Percentiles rank a stretch among this genome's conserved stretches.
Evolutionary conservation across 2,113 vertebrate genomes (phyloP).

Genomic region (Phoenicopterus ruber): DNA sequence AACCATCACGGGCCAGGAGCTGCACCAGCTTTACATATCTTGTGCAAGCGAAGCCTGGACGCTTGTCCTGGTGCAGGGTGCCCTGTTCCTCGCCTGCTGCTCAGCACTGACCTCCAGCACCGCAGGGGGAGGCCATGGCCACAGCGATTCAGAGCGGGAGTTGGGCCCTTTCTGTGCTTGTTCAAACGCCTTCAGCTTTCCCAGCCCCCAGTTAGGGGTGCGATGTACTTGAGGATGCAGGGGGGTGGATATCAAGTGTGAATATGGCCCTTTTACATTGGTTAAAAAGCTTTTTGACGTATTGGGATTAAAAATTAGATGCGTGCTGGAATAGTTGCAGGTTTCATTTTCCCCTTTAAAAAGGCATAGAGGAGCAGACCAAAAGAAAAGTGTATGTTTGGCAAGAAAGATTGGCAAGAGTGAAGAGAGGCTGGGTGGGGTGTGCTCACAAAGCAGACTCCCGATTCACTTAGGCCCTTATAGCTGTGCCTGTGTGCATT

Average conservation of each 20-base stretch:
- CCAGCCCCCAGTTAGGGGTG: background rate
- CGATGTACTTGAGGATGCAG: background rate
- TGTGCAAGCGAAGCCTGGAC: no score
- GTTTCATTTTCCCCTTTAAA: background rate
- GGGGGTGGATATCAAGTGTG: background rate
- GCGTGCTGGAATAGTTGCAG: background rate
- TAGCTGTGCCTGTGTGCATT: background rate
- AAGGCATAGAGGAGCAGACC: background rate
- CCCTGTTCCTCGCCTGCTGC: background rate
- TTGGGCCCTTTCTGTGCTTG: background rate
- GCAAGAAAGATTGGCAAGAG: background rate
- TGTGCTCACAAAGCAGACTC: background rate
- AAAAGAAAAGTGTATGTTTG: background rate
- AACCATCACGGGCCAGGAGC: background rate
- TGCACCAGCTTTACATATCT: rapidly evolving
- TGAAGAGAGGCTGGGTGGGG: background rate
- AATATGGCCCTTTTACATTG: rapidly evolving
- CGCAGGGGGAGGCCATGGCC: rapidly evolving
- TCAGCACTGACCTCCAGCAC: background rate
- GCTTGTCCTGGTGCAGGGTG: background rate
- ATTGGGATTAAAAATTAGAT: background rate
- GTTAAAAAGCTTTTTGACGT: background rate
- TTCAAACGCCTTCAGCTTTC: background rate
- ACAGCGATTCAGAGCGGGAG: background rate
- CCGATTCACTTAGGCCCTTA: rapidly evolving